Evolutionary conservation across 2,888 invertebrate species (phyloP), one percentile per base, ranked within the genome.

Genomic region (Eumerus sabulonum): DNA sequence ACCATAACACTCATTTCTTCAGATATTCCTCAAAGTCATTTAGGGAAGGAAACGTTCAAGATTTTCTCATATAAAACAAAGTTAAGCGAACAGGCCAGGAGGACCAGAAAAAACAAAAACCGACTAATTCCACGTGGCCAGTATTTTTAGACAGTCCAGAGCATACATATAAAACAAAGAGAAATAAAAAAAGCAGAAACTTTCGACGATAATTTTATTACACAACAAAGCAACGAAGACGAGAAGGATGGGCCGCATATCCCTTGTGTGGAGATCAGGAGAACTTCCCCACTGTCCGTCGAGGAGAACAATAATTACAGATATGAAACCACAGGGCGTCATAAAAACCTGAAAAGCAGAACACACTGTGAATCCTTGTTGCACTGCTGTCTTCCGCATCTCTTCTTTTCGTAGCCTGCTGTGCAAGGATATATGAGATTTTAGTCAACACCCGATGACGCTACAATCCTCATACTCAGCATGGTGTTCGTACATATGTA

Each of bases 271-370:
- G 12, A 35, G 13, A 12, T 45, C 18, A 56, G 19, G 42, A 27
- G 40, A 17, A 13, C 47, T 47, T 40, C 11, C 53, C 7, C 17
- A 9, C 12, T 60, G 66, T 67, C 72, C 62, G 66, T 27, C 19
- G 48, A 62, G 40, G 62, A 77, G 66, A 73, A 67, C 67, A 72
- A 76, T 76, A 77, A 77, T 73, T 77, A 68, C 77, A 62, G 67
- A 68, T 73, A 73, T 77, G 73, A 77, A 68, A 77, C 77, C 77
- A 67, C 73, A 73, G 73, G 73, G 73, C 62, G 73, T 73, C 56
- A 77, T 77, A 77, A 77, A 73, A 77, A 68, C 62, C 60, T n/a
- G n/a, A 54, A 76, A 66, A 71, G 72, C 63, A 77, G 62, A 68
- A 63, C 67, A 66, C 27, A 27, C 27, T 27, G 44, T 60, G 60